Percentiles rank a stretch among this genome's conserved stretches.
Evolutionary conservation across 2,113 vertebrate species (phyloP).

Genomic region (Neotragus moschatus): DNA sequence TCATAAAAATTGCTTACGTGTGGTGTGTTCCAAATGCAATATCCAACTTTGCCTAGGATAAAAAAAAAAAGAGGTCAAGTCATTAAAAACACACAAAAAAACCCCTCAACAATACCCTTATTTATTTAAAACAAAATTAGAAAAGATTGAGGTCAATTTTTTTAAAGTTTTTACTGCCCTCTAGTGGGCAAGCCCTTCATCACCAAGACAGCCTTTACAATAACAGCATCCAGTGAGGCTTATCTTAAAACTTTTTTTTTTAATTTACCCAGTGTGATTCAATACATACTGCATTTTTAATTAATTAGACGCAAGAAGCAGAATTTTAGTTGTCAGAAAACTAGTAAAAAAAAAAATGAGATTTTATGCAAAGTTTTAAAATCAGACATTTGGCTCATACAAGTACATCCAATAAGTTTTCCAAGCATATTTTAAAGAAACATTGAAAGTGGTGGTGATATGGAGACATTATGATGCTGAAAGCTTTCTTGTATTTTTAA

Average conservation of each 20-base stretch:
- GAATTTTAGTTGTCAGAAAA: neutral
- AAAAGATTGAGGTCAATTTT: neutral
- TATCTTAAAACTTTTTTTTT: neutral
- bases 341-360: neutral
- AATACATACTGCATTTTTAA: slow-evolving; percentile 30
- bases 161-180: slow-evolving; percentile 68
- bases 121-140: neutral
- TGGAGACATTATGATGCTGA: neutral
- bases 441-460: neutral
- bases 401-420: neutral
- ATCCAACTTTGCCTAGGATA: slow-evolving; percentile 93
- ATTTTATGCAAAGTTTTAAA: slow-evolving; percentile 4
- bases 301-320: neutral
- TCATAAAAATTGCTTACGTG: slow-evolving; percentile 88
- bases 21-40: slow-evolving; percentile 99
- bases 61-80: slow-evolving; percentile 47
- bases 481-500: neutral
- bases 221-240: neutral
- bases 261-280: slow-evolving; percentile 11
- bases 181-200: slow-evolving; percentile 71
- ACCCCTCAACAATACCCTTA: neutral
- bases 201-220: neutral
- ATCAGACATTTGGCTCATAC: neutral
- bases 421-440: neutral
- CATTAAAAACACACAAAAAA: neutral